Evolutionary conservation across 2,797 vertebrate species (phyloP), one percentile per base, ranked within the genome.

Genomic region (Rhodeus uyekii): DNA sequence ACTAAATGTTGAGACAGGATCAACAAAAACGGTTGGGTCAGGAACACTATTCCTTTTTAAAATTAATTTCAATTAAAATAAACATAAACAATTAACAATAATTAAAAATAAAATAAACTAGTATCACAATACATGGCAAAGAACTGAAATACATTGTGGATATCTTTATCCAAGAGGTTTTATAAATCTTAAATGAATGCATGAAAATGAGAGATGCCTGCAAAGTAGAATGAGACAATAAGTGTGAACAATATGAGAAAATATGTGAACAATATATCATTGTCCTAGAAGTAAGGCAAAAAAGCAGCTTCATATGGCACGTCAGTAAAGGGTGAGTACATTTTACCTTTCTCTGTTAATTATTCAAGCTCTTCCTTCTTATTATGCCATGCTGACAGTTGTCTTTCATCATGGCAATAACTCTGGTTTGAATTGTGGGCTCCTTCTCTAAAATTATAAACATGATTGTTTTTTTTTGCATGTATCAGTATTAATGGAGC

Each of bases 321-420:
- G 83, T 53, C 74, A 61, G 55, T 68, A 74, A 78, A 80, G 76
- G 68, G 69, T 34, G 55, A 85, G 79, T 48, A 60, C 48, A 14
- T 71, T 60, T 53, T 68, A 83, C 71, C 81, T 67, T 76, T 46
- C 74, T 80, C 71, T 4, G 34, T 89, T 79, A 87, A 89, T 88
- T 81, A 90, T 84, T 84, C 69, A 84, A 75, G 75, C 61, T 75
- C 77, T 64, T 64, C 32, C 78, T 46, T 86, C 78, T 46, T 86
- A 76, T 80, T 80, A 81, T 65, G 29, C 73, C 58, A 39, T 13
- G 36, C 82, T 60, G 75, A 73, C 84, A 80, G 78, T 29, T 77
- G 76, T 65, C 79, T 63, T 16, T 80, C 34, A 10, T 8, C n/a
- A 24, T 36, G 34, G 76, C 24, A 73, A 38, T 60, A 42, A 44